These are phyloP conservation scores for Ceratothoa steindachneri DNA, from an alignment of 2,888 invertebrate genomes.

Conservation along the genomic window DNA sequence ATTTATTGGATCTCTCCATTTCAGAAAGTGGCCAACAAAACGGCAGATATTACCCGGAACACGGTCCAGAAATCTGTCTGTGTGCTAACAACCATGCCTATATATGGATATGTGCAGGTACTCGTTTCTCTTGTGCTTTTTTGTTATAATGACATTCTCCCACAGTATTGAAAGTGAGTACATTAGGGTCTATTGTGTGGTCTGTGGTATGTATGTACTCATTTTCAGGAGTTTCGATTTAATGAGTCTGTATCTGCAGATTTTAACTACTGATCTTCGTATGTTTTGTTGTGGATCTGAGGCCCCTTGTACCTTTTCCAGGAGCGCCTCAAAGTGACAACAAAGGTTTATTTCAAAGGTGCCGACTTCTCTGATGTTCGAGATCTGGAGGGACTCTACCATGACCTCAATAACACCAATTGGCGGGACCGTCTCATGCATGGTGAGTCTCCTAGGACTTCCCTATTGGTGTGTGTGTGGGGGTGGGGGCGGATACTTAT, in stretches of 20 bases:
- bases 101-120: conserved; percentile 90
- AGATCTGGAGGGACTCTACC: conserved; percentile 42
- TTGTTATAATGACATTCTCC: not conserved
- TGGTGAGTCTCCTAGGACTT: conserved; percentile 24
- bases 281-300: no score
- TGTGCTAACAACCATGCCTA: conserved; percentile 80
- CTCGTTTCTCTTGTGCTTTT: no score
- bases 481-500: no score
- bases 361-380: conserved; percentile 65
- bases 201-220: no score
- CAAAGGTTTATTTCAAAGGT: conserved; percentile 94
- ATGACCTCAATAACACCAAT: conserved; percentile 44
- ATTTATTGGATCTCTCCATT: no score
- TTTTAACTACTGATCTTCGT: no score
- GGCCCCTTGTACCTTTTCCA: conserved; percentile 48
- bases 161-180: no score
- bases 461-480: no score
- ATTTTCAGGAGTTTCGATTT: no score
- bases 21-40: conserved; percentile 83
- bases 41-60: conserved; percentile 91
- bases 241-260: no score
- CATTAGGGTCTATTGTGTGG: no score
- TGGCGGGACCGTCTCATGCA: conserved; percentile 42
- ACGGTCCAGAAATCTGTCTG: conserved; percentile 98
- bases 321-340: conserved; percentile 85